Evolutionary conservation across 1,140 invertebrate species (phyloP).

Genomic region (Uloborus diversus): DNA sequence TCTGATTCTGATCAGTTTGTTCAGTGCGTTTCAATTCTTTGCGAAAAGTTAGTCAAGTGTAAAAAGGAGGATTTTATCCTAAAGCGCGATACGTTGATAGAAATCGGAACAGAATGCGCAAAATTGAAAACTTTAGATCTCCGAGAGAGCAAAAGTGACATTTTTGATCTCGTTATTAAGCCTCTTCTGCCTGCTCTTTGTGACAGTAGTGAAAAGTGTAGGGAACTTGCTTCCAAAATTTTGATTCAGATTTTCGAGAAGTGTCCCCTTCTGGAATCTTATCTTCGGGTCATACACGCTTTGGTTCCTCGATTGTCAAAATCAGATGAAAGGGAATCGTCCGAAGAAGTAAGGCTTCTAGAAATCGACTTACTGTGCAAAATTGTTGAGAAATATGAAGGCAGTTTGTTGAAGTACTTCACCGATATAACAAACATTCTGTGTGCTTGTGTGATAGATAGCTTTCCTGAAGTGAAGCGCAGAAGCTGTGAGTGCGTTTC

Average conservation of each 20-base stretch:
- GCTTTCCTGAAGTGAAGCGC: conserved; percentile 80
- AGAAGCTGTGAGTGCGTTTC: conserved; percentile 77
- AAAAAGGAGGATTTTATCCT: background rate
- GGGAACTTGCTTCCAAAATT: conserved; percentile 21
- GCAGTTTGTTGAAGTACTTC: conserved; percentile 74
- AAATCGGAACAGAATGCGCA: conserved; percentile 1
- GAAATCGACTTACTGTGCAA: conserved; percentile 73
- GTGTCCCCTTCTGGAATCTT: no score
- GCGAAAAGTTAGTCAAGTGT: background rate
- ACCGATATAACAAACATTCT: conserved; percentile 81
- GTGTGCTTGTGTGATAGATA: conserved; percentile 75
- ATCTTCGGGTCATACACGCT: no score
- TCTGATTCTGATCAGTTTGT: no score
- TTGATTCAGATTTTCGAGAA: background rate
- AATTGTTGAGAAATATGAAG: conserved; percentile 75
- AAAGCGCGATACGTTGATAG: conserved; percentile 15
- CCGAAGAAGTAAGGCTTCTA: conserved; percentile 84
- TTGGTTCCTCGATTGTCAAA: background rate
- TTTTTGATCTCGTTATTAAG: background rate
- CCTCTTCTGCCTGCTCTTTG: background rate
- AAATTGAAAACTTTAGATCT: background rate
- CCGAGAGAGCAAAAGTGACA: background rate
- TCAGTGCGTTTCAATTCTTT: no score
- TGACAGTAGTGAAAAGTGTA: conserved; percentile 29
- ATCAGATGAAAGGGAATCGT: conserved; percentile 63